phyloP scores from a whole-genome alignment of 2,888 invertebrate genomes.

The Ametastegia equiseti region DNA sequence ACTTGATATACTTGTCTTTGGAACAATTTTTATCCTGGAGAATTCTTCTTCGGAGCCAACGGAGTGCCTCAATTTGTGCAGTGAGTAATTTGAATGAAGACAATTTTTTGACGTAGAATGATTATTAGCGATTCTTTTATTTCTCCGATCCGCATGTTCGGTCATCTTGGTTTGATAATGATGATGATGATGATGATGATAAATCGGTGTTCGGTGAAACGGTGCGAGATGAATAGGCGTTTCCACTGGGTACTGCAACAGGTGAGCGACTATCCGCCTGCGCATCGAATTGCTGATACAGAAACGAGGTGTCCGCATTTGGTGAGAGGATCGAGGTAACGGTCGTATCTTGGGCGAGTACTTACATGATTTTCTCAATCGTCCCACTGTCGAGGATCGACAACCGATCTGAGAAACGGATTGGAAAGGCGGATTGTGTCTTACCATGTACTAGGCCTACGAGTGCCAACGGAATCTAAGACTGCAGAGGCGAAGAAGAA shows the following conservation, averaged over 20 bases:
- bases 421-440: conserved; percentile 16
- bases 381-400: conserved; percentile 19
- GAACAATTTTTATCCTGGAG: too few species aligned
- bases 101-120: too few species aligned
- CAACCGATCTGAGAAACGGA: conserved; percentile 27
- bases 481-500: too few species aligned
- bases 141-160: too few species aligned
- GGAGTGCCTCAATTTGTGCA: too few species aligned
- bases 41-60: too few species aligned
- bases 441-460: conserved; percentile 9
- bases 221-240: conserved; percentile 5
- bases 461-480: conserved; percentile 1
- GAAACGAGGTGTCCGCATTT: conserved; percentile 42
- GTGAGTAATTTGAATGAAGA: too few species aligned
- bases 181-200: neutral
- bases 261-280: conserved; percentile 37
- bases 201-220: neutral
- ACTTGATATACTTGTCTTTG: too few species aligned
- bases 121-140: too few species aligned
- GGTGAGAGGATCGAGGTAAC: conserved; percentile 30
- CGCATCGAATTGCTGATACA: conserved; percentile 36
- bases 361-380: conserved; percentile 32
- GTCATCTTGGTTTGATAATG: too few species aligned
- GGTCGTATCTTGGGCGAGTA: neutral
- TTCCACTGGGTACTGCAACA: conserved; percentile 31